Evolutionary conservation across 2,797 vertebrate species (phyloP).

Genomic region (Enteromius anoplus): DNA sequence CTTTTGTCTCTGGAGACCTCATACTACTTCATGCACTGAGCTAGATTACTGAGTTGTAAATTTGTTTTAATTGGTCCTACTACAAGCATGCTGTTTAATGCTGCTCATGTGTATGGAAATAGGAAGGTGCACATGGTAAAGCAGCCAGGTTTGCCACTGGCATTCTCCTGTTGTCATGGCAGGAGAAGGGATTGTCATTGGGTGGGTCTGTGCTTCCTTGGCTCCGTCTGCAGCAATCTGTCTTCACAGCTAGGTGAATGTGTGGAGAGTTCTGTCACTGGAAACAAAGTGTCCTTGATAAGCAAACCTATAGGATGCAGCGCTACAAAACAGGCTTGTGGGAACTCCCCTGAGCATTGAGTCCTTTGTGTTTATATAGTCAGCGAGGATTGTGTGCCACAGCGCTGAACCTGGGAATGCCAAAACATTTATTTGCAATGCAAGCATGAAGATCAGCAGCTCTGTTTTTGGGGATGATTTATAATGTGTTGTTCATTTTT

Average conservation of each 20-base stretch:
- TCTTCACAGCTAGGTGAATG: slow-evolving; percentile 53
- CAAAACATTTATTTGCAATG: slow-evolving; percentile 8
- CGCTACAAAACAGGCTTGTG: slow-evolving; percentile 36
- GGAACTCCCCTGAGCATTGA: slow-evolving; percentile 48
- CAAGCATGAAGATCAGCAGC: background rate
- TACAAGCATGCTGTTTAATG: background rate
- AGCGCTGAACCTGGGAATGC: slow-evolving; percentile 4
- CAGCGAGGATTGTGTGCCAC: slow-evolving; percentile 29
- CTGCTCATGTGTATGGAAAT: slow-evolving; percentile 1
- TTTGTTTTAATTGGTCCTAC: background rate
- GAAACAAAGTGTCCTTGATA: slow-evolving; percentile 61
- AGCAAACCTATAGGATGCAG: slow-evolving; percentile 51
- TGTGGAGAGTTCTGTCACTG: slow-evolving; percentile 55
- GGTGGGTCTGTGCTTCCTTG: slow-evolving; percentile 58
- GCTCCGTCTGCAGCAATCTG: slow-evolving; percentile 57
- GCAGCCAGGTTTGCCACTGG: slow-evolving; percentile 56
- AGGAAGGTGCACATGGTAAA: slow-evolving; percentile 5
- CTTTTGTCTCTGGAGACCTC: background rate
- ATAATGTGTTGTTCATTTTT: background rate
- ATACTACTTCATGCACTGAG: background rate
- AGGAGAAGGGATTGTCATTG: slow-evolving; percentile 42
- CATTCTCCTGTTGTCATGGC: slow-evolving; percentile 58
- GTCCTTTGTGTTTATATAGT: slow-evolving; percentile 46
- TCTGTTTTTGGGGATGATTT: background rate
- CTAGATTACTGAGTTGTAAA: background rate